phyloP scores from a whole-genome alignment of 2,888 invertebrate species.

The Penaeus monodon region DNA sequence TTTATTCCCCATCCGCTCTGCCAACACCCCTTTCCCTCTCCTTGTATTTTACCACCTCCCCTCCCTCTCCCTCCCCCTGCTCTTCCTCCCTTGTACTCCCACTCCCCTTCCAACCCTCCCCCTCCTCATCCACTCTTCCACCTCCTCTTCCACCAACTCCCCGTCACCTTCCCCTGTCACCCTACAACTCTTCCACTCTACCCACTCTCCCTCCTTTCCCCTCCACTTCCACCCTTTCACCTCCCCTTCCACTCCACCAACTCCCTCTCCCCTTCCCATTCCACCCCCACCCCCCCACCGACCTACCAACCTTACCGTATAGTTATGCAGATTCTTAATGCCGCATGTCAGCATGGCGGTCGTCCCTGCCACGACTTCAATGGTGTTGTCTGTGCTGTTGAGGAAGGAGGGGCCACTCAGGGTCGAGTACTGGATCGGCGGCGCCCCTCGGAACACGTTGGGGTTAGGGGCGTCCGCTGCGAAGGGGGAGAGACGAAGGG shows the following conservation, averaged over 20 bases:
- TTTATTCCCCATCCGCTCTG: no score
- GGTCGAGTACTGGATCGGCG: slow-evolving; percentile 63
- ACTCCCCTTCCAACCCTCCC: no score
- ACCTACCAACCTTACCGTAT: slow-evolving; percentile 43
- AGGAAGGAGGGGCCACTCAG: slow-evolving; percentile 60
- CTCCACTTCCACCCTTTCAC: no score
- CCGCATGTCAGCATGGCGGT: slow-evolving; percentile 57
- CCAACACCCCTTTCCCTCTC: no score
- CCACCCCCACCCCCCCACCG: not conserved
- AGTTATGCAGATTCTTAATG: slow-evolving; percentile 60
- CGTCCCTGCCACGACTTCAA: slow-evolving; percentile 45
- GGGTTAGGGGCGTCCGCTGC: slow-evolving; percentile 16
- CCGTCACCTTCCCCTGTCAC: no score
- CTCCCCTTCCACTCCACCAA: not conserved
- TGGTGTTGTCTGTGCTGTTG: slow-evolving; percentile 15
- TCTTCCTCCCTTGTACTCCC: no score
- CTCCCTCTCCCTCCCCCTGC: no score
- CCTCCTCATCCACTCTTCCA: no score
- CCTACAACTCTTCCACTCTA: no score
- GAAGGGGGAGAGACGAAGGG: not conserved
- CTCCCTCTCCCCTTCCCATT: not conserved
- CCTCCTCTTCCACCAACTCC: no score
- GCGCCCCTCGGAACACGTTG: slow-evolving; percentile 44
- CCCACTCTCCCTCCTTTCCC: no score
- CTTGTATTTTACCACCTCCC: no score